These are phyloP conservation scores for Eupelmus urozonus DNA, from an alignment of 2,888 invertebrate genomes.

Conservation along the genomic window DNA sequence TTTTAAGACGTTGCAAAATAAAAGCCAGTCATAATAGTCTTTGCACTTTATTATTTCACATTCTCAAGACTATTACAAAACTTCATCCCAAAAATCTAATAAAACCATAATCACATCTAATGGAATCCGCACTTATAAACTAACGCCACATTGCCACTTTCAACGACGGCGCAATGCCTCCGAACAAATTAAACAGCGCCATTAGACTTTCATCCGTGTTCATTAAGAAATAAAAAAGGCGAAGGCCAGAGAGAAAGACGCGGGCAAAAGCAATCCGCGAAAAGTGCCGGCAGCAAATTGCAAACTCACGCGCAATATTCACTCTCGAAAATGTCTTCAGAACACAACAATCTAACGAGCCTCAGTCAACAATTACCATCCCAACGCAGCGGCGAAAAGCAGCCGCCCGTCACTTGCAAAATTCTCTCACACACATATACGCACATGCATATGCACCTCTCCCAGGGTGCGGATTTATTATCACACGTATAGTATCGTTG, in stretches of 20 bases:
- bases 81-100: no score
- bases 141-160: no score
- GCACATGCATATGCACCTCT: conserved; percentile 1
- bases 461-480: conserved; percentile 39
- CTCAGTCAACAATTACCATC: conserved; percentile 13
- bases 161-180: no score
- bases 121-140: no score
- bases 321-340: conserved; percentile 3
- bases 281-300: conserved; percentile 16
- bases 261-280: conserved; percentile 9
- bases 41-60: no score
- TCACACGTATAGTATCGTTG: conserved; percentile 12
- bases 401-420: conserved; percentile 18
- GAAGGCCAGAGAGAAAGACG: not conserved
- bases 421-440: conserved; percentile 17
- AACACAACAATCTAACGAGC: conserved; percentile 11
- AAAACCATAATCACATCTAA: no score
- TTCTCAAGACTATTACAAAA: no score
- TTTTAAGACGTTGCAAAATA: no score
- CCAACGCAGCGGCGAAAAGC: not conserved
- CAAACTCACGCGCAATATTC: not conserved
- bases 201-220: conserved; percentile 2
- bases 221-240: conserved; percentile 2
- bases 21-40: no score
- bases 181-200: conserved; percentile 3